phyloP scores from a whole-genome alignment of 2,888 invertebrate species.

The Eupsilia transversa region DNA sequence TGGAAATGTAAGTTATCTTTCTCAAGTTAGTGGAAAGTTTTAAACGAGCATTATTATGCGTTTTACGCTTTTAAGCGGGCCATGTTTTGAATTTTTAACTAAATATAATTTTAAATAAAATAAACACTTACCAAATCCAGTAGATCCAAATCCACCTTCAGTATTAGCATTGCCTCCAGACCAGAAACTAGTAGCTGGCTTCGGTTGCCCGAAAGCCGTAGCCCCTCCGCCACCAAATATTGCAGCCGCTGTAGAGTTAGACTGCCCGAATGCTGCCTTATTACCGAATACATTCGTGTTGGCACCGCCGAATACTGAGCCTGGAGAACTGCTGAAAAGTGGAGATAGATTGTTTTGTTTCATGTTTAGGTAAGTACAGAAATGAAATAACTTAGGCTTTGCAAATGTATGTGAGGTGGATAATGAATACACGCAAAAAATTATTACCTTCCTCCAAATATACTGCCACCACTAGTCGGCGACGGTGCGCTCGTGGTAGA shows the following conservation, averaged over 20 bases:
- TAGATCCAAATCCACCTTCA: slow-evolving; percentile 79
- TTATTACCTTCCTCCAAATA: slow-evolving; percentile 83
- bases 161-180: slow-evolving; percentile 74
- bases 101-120: neutral
- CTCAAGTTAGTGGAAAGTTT: neutral
- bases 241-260: slow-evolving; percentile 76
- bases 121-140: slow-evolving; percentile 79
- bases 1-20: neutral
- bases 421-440: neutral
- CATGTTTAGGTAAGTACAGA: neutral
- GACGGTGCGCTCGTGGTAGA: slow-evolving; percentile 83
- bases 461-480: slow-evolving; percentile 78
- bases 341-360: neutral
- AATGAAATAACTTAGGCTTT: neutral
- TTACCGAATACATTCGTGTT: slow-evolving; percentile 82
- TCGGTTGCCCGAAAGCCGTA: slow-evolving; percentile 78
- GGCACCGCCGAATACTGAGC: slow-evolving; percentile 81
- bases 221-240: slow-evolving; percentile 80
- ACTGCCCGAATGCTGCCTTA: slow-evolving; percentile 82
- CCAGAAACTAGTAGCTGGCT: slow-evolving; percentile 81
- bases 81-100: neutral
- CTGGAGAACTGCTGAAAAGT: slow-evolving; percentile 70
- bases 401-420: neutral
- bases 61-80: neutral
- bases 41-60: neutral